Conservation (phyloP, 2,113 vertebrate genomes). For the Larimichthys polyactis region DNA sequence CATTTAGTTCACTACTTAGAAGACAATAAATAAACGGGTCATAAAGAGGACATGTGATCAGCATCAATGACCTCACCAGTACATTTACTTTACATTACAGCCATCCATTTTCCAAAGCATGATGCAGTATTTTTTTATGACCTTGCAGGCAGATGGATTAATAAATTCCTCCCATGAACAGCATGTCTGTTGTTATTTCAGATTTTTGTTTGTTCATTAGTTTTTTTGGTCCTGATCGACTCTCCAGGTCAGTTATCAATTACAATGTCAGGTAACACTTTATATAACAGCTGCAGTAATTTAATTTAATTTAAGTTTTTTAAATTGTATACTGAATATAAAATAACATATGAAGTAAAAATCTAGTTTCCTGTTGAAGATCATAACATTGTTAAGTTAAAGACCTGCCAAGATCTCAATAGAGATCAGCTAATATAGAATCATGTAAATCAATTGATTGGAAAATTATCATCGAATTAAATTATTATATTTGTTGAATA, state of each 20-base stretch:
- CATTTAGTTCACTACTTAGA: constrained; percentile 41
- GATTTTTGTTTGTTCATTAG: not conserved
- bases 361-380: not conserved
- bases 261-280: not conserved
- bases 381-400: too few species aligned
- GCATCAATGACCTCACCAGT: constrained; percentile 14
- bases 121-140: too few species aligned
- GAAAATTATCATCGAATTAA: not conserved
- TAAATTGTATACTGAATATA: not conserved
- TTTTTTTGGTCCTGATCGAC: not conserved
- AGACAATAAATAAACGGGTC: constrained; percentile 54
- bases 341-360: not conserved
- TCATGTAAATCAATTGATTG: not conserved
- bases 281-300: not conserved
- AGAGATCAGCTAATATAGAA: not conserved
- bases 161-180: not conserved
- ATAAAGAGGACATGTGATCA: constrained; percentile 48
- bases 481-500: not conserved
- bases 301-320: too few species aligned
- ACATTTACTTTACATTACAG: not conserved
- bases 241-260: not conserved
- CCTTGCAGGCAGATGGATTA: too few species aligned
- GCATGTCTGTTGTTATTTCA: not conserved
- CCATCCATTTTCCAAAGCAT: constrained; percentile 33
- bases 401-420: not conserved